These are phyloP conservation scores for Oreochromis spilurus DNA, from an alignment of 2,113 vertebrate species.

Conservation along the genomic window DNA sequence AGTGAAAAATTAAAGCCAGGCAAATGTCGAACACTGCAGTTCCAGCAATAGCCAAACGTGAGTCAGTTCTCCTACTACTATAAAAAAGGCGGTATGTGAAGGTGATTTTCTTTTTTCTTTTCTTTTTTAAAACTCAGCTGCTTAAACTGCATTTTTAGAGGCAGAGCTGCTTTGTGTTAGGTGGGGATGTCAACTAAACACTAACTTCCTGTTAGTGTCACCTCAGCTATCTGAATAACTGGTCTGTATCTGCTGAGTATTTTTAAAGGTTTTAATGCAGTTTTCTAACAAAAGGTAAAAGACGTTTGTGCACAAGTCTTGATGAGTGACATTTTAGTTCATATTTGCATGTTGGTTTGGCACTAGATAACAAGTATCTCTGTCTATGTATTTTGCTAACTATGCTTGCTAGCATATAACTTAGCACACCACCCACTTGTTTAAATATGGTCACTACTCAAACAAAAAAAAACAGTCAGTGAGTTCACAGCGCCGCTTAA, in stretches of 20 bases:
- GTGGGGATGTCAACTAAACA: background rate
- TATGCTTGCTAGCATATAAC: background rate
- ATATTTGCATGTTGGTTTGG: background rate
- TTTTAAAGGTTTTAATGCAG: background rate
- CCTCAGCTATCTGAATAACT: background rate
- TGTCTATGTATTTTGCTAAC: background rate
- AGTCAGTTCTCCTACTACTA: background rate
- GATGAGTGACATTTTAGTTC: background rate
- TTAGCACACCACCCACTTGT: fast-evolving
- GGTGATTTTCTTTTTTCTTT: background rate
- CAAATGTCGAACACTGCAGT: background rate
- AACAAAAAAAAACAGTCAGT: background rate
- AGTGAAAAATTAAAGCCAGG: background rate
- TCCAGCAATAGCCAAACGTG: background rate
- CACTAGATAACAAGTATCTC: background rate
- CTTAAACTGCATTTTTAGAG: background rate
- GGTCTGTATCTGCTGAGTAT: background rate
- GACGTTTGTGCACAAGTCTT: background rate
- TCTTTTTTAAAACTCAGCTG: background rate
- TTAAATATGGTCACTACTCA: background rate
- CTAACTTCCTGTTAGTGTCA: background rate
- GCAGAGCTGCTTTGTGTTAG: background rate
- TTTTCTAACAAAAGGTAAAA: background rate
- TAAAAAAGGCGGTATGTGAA: background rate
- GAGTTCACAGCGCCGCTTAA: background rate